Conservation (phyloP, 1,140 invertebrate genomes). For the Macrotrachela quadricornifera region DNA sequence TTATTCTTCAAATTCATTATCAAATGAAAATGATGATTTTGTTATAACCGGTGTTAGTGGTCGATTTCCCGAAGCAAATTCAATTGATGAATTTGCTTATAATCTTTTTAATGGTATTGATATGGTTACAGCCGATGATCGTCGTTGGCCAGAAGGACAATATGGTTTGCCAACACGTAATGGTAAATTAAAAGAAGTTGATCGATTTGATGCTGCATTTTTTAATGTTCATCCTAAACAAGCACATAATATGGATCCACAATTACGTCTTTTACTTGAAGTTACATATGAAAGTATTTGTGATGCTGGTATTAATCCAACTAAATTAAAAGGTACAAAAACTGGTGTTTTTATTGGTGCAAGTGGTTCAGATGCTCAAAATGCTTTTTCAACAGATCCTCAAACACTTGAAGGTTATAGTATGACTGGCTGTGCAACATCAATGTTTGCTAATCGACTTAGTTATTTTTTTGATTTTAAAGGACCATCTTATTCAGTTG, state of each 20-base stretch:
- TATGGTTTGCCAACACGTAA: constrained; percentile 58
- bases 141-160: constrained; percentile 51
- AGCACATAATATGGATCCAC: constrained; percentile 81
- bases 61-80: constrained; percentile 61
- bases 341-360: constrained; percentile 77
- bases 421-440: constrained; percentile 65
- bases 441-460: constrained; percentile 86
- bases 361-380: constrained; percentile 59
- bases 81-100: constrained; percentile 65
- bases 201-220: constrained; percentile 69
- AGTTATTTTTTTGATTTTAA: constrained; percentile 81
- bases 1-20: no score
- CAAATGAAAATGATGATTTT: constrained; percentile 42
- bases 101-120: constrained; percentile 62
- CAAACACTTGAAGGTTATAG: constrained; percentile 62
- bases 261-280: constrained; percentile 69
- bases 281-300: constrained; percentile 76
- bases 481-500: constrained; percentile 69
- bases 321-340: constrained; percentile 50
- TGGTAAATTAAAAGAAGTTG: constrained; percentile 69
- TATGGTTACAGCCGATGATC: constrained; percentile 61
- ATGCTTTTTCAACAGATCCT: constrained; percentile 41
- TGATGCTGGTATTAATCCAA: constrained; percentile 70
- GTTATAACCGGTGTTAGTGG: constrained; percentile 71
- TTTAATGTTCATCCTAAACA: constrained; percentile 79